Base-by-base conservation (phyloP, 2,797 vertebrate genomes). In the Lophius americanus region DNA sequence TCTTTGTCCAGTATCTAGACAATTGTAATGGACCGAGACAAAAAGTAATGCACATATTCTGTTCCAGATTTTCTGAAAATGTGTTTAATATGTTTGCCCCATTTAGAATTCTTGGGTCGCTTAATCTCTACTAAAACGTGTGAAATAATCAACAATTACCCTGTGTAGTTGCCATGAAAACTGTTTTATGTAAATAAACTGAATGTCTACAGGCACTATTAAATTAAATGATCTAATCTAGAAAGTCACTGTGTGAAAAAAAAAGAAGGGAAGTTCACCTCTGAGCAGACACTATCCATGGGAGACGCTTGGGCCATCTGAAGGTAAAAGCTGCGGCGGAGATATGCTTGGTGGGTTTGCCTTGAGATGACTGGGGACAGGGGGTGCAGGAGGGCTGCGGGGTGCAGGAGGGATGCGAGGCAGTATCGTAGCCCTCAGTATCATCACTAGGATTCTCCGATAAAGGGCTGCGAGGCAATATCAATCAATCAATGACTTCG, bases 401-500 rank as follows among this genome's bases (percentile, higher is more conserved):
- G 10, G 43, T 23, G 23, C 23, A 23, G 23, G 23, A 23, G 23
- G 23, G 23, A 1, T 23, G 23, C 23, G 23, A 2, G 23, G 23
- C 23, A 23, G 2, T 23, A 23, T 23, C 23, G 1, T 2, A 23
- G 23, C 23, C 23, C 23, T 23, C 23, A 23, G 1, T 23, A 23
- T 23, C 23, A 23, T 23, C 23, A 23, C 23, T 23, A 23, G 23
- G 23, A 23, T 23, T 1, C 23, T 23, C 23, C 23, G 23, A 23
- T 23, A 23, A 23, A 23, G 35, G 13, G 76, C 82, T 68, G 75
- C 66, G 11, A 69, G 81, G 76, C 79, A 77, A 84, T 73, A 83
- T 23, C 43, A 44, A 44, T 44, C 4, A 83, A 93, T 90, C 89
- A 89, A 87, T 89, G 86, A 79, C 81, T 86, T 64, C 0, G 7